Conservation (phyloP, 2,888 invertebrate genomes). For the Pedicia rivosa region DNA sequence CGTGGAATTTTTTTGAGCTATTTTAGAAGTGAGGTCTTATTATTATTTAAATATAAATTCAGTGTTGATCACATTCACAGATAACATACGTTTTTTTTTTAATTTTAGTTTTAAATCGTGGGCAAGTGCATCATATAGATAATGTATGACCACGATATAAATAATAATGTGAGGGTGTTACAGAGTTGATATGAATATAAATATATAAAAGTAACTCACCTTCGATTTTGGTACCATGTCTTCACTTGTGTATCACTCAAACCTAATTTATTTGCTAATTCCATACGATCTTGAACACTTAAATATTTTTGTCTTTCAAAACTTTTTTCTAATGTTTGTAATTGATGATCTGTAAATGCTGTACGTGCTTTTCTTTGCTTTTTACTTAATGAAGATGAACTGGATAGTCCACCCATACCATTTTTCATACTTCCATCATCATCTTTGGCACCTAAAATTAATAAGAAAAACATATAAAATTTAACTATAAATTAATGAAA, state of each 20-base stretch:
- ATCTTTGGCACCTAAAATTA: conserved; percentile 61
- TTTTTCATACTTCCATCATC: conserved; percentile 39
- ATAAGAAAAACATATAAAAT: conserved; percentile 10
- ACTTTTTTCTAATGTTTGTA: conserved; percentile 89
- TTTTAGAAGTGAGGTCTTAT: too few species aligned
- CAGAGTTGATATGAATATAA: background rate
- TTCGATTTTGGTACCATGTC: conserved; percentile 98
- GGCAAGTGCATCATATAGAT: background rate
- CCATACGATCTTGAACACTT: conserved; percentile 95
- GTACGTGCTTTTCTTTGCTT: conserved; percentile 94
- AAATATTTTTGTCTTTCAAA: conserved; percentile 96
- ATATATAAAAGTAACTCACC: conserved; percentile 42
- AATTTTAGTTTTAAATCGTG: too few species aligned
- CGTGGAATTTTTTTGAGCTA: too few species aligned
- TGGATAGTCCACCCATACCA: conserved; percentile 24
- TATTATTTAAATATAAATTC: too few species aligned
- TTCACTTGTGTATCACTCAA: conserved; percentile 99
- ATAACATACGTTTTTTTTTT: too few species aligned
- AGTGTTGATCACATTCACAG: too few species aligned
- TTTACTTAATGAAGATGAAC: conserved; percentile 47
- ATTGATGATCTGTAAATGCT: conserved; percentile 97
- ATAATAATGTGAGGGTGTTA: background rate
- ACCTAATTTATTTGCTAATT: conserved; percentile 87
- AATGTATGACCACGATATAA: background rate
- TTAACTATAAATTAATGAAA: too few species aligned